Evolutionary conservation across 1,140 invertebrate species (phyloP).

Genomic region (Bombyx mandarina): DNA sequence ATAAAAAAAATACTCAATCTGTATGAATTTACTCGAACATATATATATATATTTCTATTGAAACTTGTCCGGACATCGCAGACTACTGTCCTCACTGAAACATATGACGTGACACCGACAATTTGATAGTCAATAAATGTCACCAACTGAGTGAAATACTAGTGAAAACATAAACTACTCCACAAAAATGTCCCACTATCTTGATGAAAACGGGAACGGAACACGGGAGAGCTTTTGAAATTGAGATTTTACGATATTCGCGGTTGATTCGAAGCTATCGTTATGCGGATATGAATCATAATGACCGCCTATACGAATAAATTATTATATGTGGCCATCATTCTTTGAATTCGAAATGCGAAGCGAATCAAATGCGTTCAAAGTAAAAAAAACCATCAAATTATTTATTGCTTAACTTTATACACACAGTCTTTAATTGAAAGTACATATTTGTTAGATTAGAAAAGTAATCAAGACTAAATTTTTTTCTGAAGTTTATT

Average conservation of each 20-base stretch:
- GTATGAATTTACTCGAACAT: neutral
- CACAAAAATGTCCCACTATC: constrained; percentile 8
- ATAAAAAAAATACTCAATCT: too few relatives aligned
- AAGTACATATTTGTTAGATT: too few relatives aligned
- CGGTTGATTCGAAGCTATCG: neutral
- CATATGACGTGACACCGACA: constrained; percentile 12
- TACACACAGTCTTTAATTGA: too few relatives aligned
- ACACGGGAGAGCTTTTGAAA: neutral
- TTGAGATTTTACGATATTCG: constrained; percentile 5
- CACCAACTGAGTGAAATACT: constrained; percentile 12
- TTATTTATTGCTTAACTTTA: too few relatives aligned
- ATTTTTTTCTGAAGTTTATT: too few relatives aligned
- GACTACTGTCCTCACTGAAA: constrained; percentile 15
- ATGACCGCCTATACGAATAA: too few relatives aligned
- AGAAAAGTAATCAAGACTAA: too few relatives aligned
- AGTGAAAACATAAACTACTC: constrained; percentile 12
- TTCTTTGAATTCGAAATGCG: too few relatives aligned
- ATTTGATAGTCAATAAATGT: constrained; percentile 19
- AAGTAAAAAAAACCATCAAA: too few relatives aligned
- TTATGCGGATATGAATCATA: neutral
- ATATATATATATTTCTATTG: neutral
- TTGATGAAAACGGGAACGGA: constrained; percentile 3
- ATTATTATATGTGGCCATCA: too few relatives aligned
- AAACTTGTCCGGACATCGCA: constrained; percentile 6
- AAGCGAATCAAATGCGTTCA: too few relatives aligned